These are phyloP conservation scores for Platichthys stellatus DNA, from an alignment of 2,113 vertebrate genomes.

Conservation along the genomic window DNA sequence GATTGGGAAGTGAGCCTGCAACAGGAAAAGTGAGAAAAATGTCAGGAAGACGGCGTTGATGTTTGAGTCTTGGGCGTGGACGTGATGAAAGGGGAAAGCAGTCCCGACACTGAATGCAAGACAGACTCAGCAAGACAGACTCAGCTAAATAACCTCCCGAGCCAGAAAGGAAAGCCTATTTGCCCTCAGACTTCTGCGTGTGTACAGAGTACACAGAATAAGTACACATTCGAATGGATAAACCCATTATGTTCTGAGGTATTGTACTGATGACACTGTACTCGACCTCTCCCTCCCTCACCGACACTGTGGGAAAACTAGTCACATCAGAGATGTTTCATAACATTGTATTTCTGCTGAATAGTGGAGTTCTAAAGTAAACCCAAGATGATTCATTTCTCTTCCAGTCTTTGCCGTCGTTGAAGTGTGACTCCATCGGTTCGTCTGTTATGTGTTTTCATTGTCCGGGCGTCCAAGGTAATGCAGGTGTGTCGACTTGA, in stretches of 20 bases:
- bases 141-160: slow-evolving; percentile 34
- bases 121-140: slow-evolving; percentile 50
- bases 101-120: slow-evolving; percentile 34
- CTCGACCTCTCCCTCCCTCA: neutral
- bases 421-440: neutral
- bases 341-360: neutral
- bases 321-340: too few relatives aligned
- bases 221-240: neutral
- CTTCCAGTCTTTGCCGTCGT: neutral
- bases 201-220: neutral
- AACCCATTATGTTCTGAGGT: too few relatives aligned
- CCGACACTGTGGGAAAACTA: neutral
- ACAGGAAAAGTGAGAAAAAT: slow-evolving; percentile 76
- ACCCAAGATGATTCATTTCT: neutral
- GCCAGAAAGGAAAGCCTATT: slow-evolving; percentile 13
- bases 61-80: slow-evolving; percentile 58
- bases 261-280: too few relatives aligned
- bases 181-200: neutral
- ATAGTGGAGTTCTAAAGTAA: neutral
- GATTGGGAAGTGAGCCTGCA: slow-evolving; percentile 8
- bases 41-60: slow-evolving; percentile 58
- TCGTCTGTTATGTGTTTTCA: neutral
- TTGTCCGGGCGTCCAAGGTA: neutral
- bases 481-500: neutral
- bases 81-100: slow-evolving; percentile 30